Evolutionary conservation across 2,113 vertebrate genomes (phyloP), one percentile per base, ranked within the genome.

Genomic region (Pygoscelis antarcticus): DNA sequence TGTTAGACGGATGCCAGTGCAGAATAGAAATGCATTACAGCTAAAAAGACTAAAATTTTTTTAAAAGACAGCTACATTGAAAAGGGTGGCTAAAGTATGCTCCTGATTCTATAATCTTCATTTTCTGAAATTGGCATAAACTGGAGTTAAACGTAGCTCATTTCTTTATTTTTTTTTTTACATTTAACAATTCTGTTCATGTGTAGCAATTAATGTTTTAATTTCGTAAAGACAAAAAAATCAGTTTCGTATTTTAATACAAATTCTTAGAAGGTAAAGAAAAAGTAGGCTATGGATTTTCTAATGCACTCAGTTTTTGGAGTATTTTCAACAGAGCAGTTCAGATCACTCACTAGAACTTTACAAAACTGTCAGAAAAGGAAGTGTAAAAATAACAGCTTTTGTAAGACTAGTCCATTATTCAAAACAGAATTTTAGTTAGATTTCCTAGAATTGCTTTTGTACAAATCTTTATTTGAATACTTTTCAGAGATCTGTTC

Each of bases 71-170:
- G 13, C 13, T 69, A 8, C 8, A 20, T 65, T 0, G 0, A n/a
- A 60, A 64, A 47, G 21, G 3, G 8, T 49, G 32, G 55, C 22
- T 78, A 58, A 55, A 71, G 2, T 23, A 70, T n/a, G 36, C 19
- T 60, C 10, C 65, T 26, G 23, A 25, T 89, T 58, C 55, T 44
- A 16, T 17, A 36, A 60, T 6, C 32, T 57, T 68, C 0, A 15
- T 54, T 52, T 72, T 61, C 40, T 42, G n/a, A 85, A 87, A 82
- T 0, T 29, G 16, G 2, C 6, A 38, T n/a, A 68, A 90, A 42
- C 10, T 19, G 18, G 27, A 57, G 7, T 14, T 62, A 78, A 64
- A 68, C 0, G 0, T 25, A 52, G 12, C 25, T 87, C 0, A 6
- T 75, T 19, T 44, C 11, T 7, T 30, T 25, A 36, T 21, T 21